These are phyloP conservation scores for Diploptera punctata DNA, from an alignment of 2,888 invertebrate species.

Conservation along the genomic window DNA sequence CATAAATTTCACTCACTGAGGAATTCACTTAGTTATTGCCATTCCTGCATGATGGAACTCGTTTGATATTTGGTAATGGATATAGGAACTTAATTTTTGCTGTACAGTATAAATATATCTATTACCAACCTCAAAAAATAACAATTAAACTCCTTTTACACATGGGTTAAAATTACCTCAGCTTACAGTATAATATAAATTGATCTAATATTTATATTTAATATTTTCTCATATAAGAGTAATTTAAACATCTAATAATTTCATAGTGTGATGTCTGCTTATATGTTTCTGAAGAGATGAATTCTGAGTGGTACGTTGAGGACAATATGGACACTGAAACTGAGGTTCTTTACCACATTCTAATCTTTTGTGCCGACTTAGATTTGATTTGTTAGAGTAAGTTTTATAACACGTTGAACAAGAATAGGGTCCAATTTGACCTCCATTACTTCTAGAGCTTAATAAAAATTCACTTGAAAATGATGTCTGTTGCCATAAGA, in stretches of 20 bases:
- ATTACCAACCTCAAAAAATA: no score
- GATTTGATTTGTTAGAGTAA: conserved; percentile 54
- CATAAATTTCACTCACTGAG: no score
- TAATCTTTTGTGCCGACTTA: conserved; percentile 70
- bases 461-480: background rate
- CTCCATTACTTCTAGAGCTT: background rate
- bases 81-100: no score
- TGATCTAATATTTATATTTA: background rate
- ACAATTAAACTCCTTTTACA: no score
- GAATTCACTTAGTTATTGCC: no score
- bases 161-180: no score
- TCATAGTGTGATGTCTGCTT: background rate
- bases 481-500: background rate
- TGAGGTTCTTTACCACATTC: conserved; percentile 78
- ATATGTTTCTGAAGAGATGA: conserved; percentile 27
- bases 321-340: conserved; percentile 77
- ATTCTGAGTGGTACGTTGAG: conserved; percentile 54
- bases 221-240: background rate
- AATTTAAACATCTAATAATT: background rate
- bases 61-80: no score
- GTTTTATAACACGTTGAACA: conserved; percentile 50
- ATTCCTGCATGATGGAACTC: no score
- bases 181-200: no score
- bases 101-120: no score
- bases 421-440: conserved; percentile 6